Conservation (phyloP, 2,888 invertebrate species). For the Apamea crenata region DNA sequence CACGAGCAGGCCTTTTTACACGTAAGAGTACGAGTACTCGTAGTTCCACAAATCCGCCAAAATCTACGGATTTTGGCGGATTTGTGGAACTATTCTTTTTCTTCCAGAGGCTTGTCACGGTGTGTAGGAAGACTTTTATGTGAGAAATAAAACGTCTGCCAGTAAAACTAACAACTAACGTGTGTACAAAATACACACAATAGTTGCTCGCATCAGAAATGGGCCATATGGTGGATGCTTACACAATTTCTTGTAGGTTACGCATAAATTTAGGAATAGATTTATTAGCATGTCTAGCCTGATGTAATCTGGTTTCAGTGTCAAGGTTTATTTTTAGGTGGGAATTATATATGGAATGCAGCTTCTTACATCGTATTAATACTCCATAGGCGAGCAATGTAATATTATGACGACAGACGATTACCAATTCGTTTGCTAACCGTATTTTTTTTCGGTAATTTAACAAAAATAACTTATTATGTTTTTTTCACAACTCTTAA, state of each 20-base stretch:
- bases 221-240: constrained; percentile 49
- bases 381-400: background rate
- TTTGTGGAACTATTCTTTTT: no score
- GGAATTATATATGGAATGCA: background rate
- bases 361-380: background rate
- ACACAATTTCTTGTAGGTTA: constrained; percentile 29
- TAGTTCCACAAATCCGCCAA: background rate
- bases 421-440: background rate
- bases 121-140: constrained; percentile 23
- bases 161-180: background rate
- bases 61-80: no score
- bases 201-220: constrained; percentile 38
- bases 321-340: constrained; percentile 43
- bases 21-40: no score
- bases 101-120: background rate
- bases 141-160: constrained; percentile 47
- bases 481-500: no score
- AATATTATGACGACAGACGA: background rate
- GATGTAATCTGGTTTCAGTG: constrained; percentile 33
- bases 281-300: constrained; percentile 28
- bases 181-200: constrained; percentile 41
- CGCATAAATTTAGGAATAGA: constrained; percentile 46
- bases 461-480: background rate
- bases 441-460: background rate
- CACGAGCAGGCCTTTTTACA: background rate